phyloP scores from a whole-genome alignment of 2,888 invertebrate genomes.

The Punctoribates punctum region DNA sequence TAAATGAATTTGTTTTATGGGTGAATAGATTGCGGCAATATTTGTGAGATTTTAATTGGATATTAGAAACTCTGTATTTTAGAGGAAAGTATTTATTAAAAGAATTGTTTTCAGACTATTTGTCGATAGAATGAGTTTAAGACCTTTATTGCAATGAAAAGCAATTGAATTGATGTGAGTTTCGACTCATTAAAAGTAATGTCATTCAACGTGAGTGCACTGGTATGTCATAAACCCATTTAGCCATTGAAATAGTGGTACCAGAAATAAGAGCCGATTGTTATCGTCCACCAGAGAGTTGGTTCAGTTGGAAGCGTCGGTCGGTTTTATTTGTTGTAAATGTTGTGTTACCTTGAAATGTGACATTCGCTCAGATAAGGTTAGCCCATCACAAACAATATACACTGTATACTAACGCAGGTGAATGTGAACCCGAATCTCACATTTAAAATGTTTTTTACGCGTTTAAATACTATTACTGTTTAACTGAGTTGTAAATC shows the following conservation, averaged over 20 bases:
- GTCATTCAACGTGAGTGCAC: constrained; percentile 1
- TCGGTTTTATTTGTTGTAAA: constrained; percentile 28
- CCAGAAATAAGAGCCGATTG: constrained; percentile 21
- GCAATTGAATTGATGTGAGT: background rate
- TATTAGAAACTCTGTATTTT: background rate
- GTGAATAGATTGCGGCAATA: no score
- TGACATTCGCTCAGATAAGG: constrained; percentile 15
- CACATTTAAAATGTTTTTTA: constrained; percentile 21
- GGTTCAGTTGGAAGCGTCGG: background rate
- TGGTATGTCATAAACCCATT: constrained; percentile 26
- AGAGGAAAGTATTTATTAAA: background rate
- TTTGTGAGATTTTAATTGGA: no score
- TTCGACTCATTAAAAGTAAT: background rate
- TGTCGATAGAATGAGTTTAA: background rate
- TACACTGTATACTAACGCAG: background rate
- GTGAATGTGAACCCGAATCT: background rate
- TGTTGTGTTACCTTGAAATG: constrained; percentile 14
- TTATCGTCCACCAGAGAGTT: constrained; percentile 7
- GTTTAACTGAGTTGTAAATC: constrained; percentile 32
- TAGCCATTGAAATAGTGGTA: constrained; percentile 19
- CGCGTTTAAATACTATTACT: constrained; percentile 23
- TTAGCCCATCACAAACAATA: background rate
- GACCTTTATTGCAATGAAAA: background rate
- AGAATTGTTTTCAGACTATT: background rate
- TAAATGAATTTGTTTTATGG: no score